phyloP scores from a whole-genome alignment of 2,797 vertebrate genomes.

The Mus minutoides region DNA sequence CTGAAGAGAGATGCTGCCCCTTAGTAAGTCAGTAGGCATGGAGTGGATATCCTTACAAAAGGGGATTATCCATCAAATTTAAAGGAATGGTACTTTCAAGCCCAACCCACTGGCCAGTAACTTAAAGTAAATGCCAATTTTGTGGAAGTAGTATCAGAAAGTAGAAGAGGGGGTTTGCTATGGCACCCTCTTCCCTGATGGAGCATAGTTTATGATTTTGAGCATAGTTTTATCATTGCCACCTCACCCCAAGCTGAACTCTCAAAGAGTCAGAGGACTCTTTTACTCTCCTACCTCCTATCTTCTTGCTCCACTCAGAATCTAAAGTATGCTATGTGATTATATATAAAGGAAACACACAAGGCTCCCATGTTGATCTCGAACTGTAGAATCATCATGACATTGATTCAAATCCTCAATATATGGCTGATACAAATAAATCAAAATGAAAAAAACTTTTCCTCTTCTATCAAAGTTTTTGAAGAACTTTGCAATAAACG shows the following conservation, averaged over 20 bases:
- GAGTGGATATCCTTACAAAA: background rate
- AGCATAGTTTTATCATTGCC: too few species aligned
- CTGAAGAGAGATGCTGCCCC: background rate
- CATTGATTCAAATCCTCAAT: background rate
- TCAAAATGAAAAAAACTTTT: conserved; percentile 51
- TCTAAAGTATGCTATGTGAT: background rate
- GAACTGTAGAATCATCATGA: conserved; percentile 16
- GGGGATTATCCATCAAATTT: background rate
- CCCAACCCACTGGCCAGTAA: background rate
- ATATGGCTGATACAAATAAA: conserved; percentile 33
- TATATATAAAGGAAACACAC: background rate
- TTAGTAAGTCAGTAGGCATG: too few species aligned
- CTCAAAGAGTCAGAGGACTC: background rate
- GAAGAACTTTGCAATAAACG: conserved; percentile 46
- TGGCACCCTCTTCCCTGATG: background rate
- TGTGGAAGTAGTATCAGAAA: background rate
- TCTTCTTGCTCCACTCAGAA: background rate
- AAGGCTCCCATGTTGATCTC: background rate
- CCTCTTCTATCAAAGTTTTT: conserved; percentile 59
- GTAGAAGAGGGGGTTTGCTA: background rate
- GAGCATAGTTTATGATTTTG: fast-evolving
- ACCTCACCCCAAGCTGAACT: background rate
- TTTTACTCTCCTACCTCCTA: background rate
- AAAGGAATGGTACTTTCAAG: background rate
- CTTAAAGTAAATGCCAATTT: background rate